Percentiles rank a stretch among this genome's conserved stretches.
Conservation (phyloP, 2,797 vertebrate genomes). For the Varecia variegata region DNA sequence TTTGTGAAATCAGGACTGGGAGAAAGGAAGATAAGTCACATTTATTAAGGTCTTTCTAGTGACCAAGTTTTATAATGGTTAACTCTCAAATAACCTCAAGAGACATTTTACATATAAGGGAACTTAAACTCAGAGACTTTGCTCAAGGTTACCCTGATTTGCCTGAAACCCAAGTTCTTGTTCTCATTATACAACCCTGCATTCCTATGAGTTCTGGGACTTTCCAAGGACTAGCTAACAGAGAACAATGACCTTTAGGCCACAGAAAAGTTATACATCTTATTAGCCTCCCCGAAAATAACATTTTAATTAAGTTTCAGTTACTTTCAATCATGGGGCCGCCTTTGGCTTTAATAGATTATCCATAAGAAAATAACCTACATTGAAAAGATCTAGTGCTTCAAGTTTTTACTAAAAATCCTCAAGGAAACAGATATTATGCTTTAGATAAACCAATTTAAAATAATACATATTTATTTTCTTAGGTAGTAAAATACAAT, state of each 20-base stretch:
- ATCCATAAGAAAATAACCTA: background rate
- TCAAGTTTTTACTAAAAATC: background rate
- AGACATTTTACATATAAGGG: background rate
- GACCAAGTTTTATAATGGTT: background rate
- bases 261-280: background rate
- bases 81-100: background rate
- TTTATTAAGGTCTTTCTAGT: background rate
- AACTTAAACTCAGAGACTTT: background rate
- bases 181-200: background rate
- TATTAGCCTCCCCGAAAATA: background rate
- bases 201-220: background rate
- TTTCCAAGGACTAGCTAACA: background rate
- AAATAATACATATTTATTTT: slow-evolving; percentile 11
- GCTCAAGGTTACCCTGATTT: background rate
- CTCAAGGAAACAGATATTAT: background rate
- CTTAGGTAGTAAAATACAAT: background rate
- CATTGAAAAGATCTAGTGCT: background rate
- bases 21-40: background rate
- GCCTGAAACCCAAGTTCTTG: background rate
- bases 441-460: background rate
- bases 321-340: background rate
- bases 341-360: background rate
- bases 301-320: background rate
- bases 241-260: background rate
- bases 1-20: background rate